Percentiles rank a stretch among this genome's conserved stretches.
phyloP scores from a whole-genome alignment of 2,797 vertebrate species.

The Danionella dracula region DNA sequence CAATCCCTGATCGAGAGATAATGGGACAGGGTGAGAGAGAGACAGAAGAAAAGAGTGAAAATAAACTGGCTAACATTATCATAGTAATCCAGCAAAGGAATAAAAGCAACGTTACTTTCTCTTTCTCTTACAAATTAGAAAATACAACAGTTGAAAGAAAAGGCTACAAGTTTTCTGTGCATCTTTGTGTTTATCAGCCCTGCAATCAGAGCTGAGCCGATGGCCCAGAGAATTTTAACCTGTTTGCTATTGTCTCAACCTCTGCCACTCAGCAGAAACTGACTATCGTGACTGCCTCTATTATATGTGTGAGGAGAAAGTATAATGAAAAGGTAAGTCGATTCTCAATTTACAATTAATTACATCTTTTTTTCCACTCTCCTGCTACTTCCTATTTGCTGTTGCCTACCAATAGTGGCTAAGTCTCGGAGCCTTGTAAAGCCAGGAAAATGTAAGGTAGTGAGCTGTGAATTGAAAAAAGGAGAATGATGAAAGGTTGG shows the following conservation, averaged over 20 bases:
- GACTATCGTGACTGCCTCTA: slow-evolving; percentile 69
- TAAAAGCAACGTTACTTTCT: slow-evolving; percentile 66
- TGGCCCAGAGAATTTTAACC: slow-evolving; percentile 66
- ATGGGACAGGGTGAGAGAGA: slow-evolving; percentile 50
- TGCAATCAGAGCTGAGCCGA: slow-evolving; percentile 69
- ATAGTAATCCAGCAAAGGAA: slow-evolving; percentile 58
- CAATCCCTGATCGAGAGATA: slow-evolving; percentile 67
- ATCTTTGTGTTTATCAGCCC: slow-evolving; percentile 55
- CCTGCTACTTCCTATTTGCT: slow-evolving; percentile 41
- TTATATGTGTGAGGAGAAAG: slow-evolving; percentile 25
- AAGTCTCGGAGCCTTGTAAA: slow-evolving; percentile 36
- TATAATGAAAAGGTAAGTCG: slow-evolving; percentile 67
- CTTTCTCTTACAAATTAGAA: slow-evolving; percentile 18
- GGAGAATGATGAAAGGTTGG: slow-evolving; percentile 37
- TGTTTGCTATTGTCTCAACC: slow-evolving; percentile 57
- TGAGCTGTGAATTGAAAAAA: slow-evolving; percentile 23
- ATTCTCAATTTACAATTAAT: slow-evolving; percentile 88
- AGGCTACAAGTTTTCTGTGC: slow-evolving; percentile 35
- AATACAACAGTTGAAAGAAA: slow-evolving; percentile 34
- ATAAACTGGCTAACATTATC: slow-evolving; percentile 59
- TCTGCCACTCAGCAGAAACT: slow-evolving; percentile 53
- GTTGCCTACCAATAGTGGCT: slow-evolving; percentile 44
- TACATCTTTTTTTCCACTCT: slow-evolving; percentile 50
- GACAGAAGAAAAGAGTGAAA: slow-evolving; percentile 50
- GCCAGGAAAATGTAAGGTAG: slow-evolving; percentile 41